Conservation (phyloP, 2,113 vertebrate species). For the Aix galericulata region DNA sequence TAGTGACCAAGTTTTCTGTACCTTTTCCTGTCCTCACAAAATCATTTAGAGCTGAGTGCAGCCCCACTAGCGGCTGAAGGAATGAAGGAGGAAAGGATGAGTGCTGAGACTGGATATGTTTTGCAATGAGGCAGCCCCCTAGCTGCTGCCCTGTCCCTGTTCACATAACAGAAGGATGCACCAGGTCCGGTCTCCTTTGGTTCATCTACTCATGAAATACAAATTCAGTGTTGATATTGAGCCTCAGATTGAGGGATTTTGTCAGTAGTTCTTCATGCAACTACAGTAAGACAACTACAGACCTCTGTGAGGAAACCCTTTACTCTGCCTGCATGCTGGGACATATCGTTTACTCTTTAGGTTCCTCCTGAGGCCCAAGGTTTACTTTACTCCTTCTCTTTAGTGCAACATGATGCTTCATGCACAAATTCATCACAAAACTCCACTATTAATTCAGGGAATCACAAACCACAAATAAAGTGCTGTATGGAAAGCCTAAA, state of each 20-base stretch:
- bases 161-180: background rate
- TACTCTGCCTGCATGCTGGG: background rate
- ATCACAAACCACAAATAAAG: slow-evolving; percentile 3
- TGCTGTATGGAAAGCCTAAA: background rate
- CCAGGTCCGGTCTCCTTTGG: background rate
- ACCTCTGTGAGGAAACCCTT: background rate
- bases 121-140: background rate
- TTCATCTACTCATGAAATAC: background rate
- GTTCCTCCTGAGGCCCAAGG: background rate
- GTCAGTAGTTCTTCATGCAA: background rate
- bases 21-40: background rate
- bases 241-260: background rate
- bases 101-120: background rate
- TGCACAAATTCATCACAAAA: background rate
- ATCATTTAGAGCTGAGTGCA: background rate
- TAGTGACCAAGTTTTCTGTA: background rate
- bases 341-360: background rate
- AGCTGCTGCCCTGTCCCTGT: fast-evolving
- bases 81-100: background rate
- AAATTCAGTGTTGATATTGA: background rate
- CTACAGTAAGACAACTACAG: background rate
- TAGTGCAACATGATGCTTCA: background rate
- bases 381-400: background rate
- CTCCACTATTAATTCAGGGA: background rate
- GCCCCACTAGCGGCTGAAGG: background rate